These are phyloP conservation scores for Mormoops blainvillei DNA, from an alignment of 2,113 vertebrate species.

Conservation along the genomic window DNA sequence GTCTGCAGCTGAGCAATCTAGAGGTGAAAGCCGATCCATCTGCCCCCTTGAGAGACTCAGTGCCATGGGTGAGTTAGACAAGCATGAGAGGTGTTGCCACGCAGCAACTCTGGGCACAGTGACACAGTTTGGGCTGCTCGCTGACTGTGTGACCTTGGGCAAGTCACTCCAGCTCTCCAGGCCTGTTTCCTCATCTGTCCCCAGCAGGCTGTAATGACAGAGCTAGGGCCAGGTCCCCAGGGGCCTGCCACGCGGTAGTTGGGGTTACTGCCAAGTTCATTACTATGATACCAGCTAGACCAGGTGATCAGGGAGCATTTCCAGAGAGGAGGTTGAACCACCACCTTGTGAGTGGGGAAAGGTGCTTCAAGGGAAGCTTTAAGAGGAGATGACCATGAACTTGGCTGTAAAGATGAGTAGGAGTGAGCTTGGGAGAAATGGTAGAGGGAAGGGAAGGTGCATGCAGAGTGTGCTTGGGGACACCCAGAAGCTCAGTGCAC, in stretches of 20 bases:
- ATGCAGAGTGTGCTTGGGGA: background rate
- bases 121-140: background rate
- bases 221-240: background rate
- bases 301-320: background rate
- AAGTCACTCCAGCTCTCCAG: background rate
- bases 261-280: background rate
- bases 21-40: background rate
- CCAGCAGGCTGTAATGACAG: background rate
- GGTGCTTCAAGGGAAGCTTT: background rate
- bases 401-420: background rate
- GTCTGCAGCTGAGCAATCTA: background rate
- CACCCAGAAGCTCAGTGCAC: background rate
- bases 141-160: background rate
- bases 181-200: background rate
- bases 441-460: background rate
- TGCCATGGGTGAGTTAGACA: rapidly evolving
- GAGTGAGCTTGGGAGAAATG: background rate
- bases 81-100: rapidly evolving
- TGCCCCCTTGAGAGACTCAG: background rate
- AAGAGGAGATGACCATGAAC: background rate
- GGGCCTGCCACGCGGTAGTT: background rate
- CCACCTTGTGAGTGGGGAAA: background rate
- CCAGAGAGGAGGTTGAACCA: background rate
- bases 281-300: background rate
- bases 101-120: background rate